Evolutionary conservation across 2,113 vertebrate genomes (phyloP).

Genomic region (Ivindomyrus marchei): DNA sequence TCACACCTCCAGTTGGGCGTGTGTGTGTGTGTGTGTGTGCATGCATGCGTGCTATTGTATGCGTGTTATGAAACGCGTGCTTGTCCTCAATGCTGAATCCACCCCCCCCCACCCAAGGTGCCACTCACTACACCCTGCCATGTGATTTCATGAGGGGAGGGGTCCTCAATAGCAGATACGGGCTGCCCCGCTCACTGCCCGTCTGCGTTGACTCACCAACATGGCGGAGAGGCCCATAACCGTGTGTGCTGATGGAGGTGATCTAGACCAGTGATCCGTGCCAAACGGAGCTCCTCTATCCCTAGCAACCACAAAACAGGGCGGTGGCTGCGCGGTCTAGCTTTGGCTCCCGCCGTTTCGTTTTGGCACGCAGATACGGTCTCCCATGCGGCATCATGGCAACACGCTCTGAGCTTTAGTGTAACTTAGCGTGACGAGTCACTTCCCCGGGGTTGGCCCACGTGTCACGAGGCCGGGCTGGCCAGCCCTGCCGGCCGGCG

Average conservation of each 20-base stretch:
- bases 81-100: neutral
- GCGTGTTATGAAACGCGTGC: neutral
- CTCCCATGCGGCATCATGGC: neutral
- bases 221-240: neutral
- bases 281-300: neutral
- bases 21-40: neutral
- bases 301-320: neutral
- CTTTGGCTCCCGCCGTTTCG: neutral
- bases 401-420: neutral
- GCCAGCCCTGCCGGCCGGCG: neutral
- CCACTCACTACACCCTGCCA: neutral
- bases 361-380: neutral
- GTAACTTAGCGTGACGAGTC: neutral
- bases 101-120: neutral
- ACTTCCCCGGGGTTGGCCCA: neutral
- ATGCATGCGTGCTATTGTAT: neutral
- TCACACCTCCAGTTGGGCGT: neutral
- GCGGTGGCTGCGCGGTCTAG: neutral
- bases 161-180: slow-evolving; percentile 32
- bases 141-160: slow-evolving; percentile 17
- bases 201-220: neutral
- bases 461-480: neutral
- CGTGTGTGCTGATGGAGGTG: neutral
- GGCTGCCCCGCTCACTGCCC: slow-evolving; percentile 26
- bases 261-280: neutral